Evolutionary conservation across 1,140 invertebrate genomes (phyloP), one percentile per base, ranked within the genome.

Genomic region (Pararge aegeria): DNA sequence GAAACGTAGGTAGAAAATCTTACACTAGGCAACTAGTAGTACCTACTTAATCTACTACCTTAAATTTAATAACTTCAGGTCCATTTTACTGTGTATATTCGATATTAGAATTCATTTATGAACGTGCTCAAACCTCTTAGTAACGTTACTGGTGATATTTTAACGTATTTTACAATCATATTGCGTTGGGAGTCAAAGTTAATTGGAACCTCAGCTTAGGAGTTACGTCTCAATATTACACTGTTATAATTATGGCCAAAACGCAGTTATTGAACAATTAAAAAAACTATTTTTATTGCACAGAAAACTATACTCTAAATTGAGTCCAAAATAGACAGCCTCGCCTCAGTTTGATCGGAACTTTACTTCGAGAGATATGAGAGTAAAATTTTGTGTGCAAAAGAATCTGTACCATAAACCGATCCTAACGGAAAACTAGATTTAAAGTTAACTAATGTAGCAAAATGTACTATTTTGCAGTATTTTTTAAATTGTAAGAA

Each of bases 401-500:
- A 7, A 34, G 0, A 34, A 34, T 34, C n/a, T 0, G 9, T 34
- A 34, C 12, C 2, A 34, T n/a, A 12, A 34, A 34, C 10, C 42
- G 7, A 7, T 46, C 20, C 15, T 6, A 24, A 24, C 7, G 24
- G 24, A 24, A 1, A 29, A 49, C 16, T 49, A 49, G 46, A n/a
- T 21, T 49, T 49, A 27, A 49, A 49, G 46, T 49, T 49, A 49
- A 49, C 20, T 49, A 48, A 2, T n/a, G 20, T 15, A 55, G 54
- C 61, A 56, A 56, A 57, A 62, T 62, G 24, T 38, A 40, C 46
- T 51, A 53, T 63, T 63, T 63, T 63, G 61, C 61, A 63, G 49
- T 29, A 30, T 57, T 52, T 60, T 60, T 42, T 57, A 63, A 63
- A 34, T 12, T 55, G 51, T 53, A 56, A 53, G 50, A 40, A n/a